Evolutionary conservation across 2,113 vertebrate species (phyloP).

Genomic region (Erythrolamprus reginae): DNA sequence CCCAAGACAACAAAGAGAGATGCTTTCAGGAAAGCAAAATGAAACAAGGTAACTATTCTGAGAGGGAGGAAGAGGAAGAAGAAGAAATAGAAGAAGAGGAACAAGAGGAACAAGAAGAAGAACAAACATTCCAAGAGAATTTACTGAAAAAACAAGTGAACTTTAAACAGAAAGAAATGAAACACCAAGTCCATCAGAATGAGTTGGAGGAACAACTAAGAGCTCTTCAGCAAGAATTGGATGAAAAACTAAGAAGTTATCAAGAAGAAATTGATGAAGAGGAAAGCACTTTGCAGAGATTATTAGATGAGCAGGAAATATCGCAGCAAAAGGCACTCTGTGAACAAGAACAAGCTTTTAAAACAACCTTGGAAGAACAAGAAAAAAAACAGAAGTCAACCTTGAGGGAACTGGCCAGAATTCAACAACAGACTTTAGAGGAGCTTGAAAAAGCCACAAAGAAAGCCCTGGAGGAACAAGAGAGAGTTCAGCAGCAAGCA

Average conservation of each 20-base stretch:
- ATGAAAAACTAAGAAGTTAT: constrained; percentile 20
- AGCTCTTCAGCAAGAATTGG: constrained; percentile 18
- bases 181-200: neutral
- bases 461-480: neutral
- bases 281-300: neutral
- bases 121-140: neutral
- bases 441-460: neutral
- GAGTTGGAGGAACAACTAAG: constrained; percentile 18
- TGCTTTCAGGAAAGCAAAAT: neutral
- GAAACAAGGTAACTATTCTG: neutral
- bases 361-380: neutral
- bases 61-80: neutral
- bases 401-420: constrained; percentile 16
- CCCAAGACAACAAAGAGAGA: neutral
- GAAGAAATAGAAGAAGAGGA: neutral
- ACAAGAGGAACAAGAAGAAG: neutral
- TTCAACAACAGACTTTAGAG: neutral
- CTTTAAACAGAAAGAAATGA: neutral
- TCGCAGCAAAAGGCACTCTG: constrained; percentile 3
- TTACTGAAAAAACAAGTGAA: neutral
- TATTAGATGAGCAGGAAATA: constrained; percentile 11
- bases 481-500: neutral
- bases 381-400: neutral
- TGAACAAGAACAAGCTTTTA: neutral
- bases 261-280: constrained; percentile 17